Percentiles rank a stretch among this genome's conserved stretches.
phyloP scores from a whole-genome alignment of 2,888 invertebrate genomes.

The Tinea trinotella region DNA sequence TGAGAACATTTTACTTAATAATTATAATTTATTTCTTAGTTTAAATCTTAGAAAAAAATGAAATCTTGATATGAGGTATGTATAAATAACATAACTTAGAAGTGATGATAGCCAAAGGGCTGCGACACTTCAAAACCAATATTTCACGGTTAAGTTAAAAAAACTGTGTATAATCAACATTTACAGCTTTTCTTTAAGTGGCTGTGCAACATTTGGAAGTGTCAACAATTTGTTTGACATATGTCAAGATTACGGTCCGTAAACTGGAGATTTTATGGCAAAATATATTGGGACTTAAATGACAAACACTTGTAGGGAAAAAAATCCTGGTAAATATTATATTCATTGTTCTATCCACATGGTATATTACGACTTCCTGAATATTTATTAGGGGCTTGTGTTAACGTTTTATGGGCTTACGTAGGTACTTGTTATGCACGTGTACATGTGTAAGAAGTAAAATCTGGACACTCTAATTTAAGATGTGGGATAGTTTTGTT shows the following conservation, averaged over 20 bases:
- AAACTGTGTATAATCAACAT: slow-evolving; percentile 16
- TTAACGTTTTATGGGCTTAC: background rate
- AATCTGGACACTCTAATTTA: too few relatives aligned
- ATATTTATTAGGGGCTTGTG: background rate
- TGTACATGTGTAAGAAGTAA: too few relatives aligned
- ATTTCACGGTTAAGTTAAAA: slow-evolving; percentile 8
- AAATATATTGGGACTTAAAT: slow-evolving; percentile 54
- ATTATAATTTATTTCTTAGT: too few relatives aligned
- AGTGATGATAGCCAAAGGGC: background rate
- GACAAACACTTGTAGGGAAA: slow-evolving; percentile 32
- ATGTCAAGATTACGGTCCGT: slow-evolving; percentile 49
- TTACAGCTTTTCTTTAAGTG: slow-evolving; percentile 41
- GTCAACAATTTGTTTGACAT: slow-evolving; percentile 64
- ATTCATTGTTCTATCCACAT: slow-evolving; percentile 4
- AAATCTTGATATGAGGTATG: too few relatives aligned
- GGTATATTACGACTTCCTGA: slow-evolving; percentile 1
- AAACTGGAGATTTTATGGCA: slow-evolving; percentile 50
- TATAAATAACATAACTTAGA: too few relatives aligned
- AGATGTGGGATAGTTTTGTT: too few relatives aligned
- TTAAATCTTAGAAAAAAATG: too few relatives aligned
- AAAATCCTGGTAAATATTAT: background rate
- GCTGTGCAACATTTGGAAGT: slow-evolving; percentile 42
- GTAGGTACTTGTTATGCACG: too few relatives aligned
- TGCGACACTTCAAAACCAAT: background rate
- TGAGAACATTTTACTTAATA: too few relatives aligned